Evolutionary conservation across 2,113 vertebrate species (phyloP), one percentile per base, ranked within the genome.

Genomic region (Octodon degus): DNA sequence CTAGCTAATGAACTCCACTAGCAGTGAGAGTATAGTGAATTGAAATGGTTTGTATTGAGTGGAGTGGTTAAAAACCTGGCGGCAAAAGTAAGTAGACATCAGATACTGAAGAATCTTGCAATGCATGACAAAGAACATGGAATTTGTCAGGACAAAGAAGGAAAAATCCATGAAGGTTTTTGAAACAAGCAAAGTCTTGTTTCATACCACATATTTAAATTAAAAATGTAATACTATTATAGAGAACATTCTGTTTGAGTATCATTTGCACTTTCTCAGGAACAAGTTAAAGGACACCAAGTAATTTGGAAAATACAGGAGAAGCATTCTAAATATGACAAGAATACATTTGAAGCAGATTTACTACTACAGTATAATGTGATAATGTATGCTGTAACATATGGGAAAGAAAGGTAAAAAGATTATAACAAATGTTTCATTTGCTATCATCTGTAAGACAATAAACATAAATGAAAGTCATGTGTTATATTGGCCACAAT

Each of bases 381-480:
- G n/a, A 80, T 90, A 91, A 50, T 94, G 53, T 93, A 63, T 77
- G 24, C 65, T 94, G 62, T 72, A 93, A 94, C 87, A 97, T 70
- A 91, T 96, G 93, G 91, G 43, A 81, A 94, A 93, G 58, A n/a
- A 94, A 97, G 67, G 76, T 94, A 91, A 97, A 95, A 93, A 95
- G 93, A 91, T 97, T 93, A 86, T 79, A 47, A 74, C 53, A 96
- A 97, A 50, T 91, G 37, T 86, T 94, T 97, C 91, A 97, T 94
- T 65, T 97, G 68, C 62, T 95, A 40, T 97, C 95, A 97, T 80
- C 90, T 97, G 87, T 87, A 89, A 83, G 77, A 94, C 87, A 97
- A 90, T 94, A 89, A 60, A 14, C 53, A 93, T 96, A 96, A 97
- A 94, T 94, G 91, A 89, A 93, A 96, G 65, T 85, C 81, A 94